Base-by-base conservation (phyloP, 2,888 invertebrate genomes). In the Cordilura impudica region DNA sequence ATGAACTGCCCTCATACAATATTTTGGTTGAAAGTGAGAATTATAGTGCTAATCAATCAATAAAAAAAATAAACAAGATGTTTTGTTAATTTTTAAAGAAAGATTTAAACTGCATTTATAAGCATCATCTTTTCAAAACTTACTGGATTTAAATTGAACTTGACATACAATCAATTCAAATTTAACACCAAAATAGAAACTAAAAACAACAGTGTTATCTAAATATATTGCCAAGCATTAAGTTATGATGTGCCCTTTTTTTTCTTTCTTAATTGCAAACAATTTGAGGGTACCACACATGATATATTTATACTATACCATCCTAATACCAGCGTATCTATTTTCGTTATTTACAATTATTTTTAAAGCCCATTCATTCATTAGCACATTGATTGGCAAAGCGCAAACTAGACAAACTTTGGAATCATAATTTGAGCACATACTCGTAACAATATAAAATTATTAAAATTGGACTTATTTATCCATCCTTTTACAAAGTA, bases 121-220 rank as follows among this genome's bases (percentile, higher is more conserved):
- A 21, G 21, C 45, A 54, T 16, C 18, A 5, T 63, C 58, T 19
- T 4, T 2, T 12, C 12, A 12, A n/a, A 31, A 35, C 10, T 10
- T 39, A 8, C 29, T 26, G 5, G 31, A 56, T 19, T 19, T 21
- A 75, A 79, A 75, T 75, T 79, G 79, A 75, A 75, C 79, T 79
- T 79, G 79, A 79, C 79, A 79, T 16, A 79, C 75, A 79, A 79
- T 75, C 18, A 51, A 26, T 26, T 47, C 53, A 67, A 61, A 56
- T 14, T 58, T 66, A 49, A 49, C 49, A 58, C 4, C 31, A 10
- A 21, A 65, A 54, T 16, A 19, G 16, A 31, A 31, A 31, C 8
- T 4, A 29, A 29, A 2, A 8, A 29, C 8, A 31, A 10, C 31
- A 10, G 31, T 31, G n/a, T n/a, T n/a, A n/a, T n/a, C n/a, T n/a